Evolutionary conservation across 2,797 vertebrate genomes (phyloP).

Genomic region (Nothura maculosa): DNA sequence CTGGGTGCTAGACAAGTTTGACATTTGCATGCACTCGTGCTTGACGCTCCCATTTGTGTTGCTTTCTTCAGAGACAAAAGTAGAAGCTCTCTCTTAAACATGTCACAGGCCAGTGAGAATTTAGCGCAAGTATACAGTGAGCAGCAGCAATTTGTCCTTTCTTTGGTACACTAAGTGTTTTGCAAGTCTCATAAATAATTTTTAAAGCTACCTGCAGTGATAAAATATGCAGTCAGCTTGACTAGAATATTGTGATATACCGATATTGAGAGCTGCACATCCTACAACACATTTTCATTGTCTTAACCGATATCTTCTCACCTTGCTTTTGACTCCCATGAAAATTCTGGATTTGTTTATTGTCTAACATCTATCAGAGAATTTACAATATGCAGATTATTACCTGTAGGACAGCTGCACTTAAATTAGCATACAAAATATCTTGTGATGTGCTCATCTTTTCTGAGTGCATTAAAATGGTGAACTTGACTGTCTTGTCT

Average conservation of each 20-base stretch:
- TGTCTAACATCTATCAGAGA: background rate
- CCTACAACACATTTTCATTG: background rate
- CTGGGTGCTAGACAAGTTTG: accelerated
- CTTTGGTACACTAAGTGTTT: slow-evolving; percentile 48
- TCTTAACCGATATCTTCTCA: background rate
- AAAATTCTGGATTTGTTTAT: background rate
- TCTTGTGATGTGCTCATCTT: slow-evolving; percentile 4
- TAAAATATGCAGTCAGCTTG: slow-evolving; percentile 26
- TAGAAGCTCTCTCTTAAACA: background rate
- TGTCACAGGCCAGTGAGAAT: background rate
- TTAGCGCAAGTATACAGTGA: background rate
- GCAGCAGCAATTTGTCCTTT: slow-evolving; percentile 48
- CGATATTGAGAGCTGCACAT: background rate
- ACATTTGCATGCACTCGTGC: background rate
- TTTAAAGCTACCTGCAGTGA: slow-evolving; percentile 29
- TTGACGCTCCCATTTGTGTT: background rate
- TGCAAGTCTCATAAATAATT: slow-evolving; percentile 58
- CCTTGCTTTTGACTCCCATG: background rate
- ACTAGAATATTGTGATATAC: background rate
- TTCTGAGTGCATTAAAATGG: slow-evolving; percentile 22
- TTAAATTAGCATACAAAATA: slow-evolving; percentile 36
- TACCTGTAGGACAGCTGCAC: background rate
- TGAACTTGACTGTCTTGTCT: slow-evolving; percentile 7
- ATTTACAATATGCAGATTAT: slow-evolving; percentile 25
- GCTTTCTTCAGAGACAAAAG: background rate